Conservation (phyloP, 2,113 vertebrate genomes). For the Alaudala cheleensis region DNA sequence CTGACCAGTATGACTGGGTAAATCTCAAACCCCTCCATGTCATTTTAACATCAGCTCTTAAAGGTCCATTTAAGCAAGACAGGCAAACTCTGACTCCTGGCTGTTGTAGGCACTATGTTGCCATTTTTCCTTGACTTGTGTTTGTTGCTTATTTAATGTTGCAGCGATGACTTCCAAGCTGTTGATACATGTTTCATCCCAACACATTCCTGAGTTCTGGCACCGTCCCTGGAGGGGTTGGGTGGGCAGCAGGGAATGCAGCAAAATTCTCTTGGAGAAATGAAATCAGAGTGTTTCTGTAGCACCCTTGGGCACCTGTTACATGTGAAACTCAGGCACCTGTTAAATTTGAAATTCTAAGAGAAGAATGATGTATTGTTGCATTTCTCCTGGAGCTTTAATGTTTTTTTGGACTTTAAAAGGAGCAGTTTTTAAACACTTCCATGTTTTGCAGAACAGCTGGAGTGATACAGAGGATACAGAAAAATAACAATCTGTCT, state of each 20-base stretch:
- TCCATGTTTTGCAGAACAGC: neutral
- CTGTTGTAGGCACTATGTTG: neutral
- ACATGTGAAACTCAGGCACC: neutral
- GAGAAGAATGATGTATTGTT: neutral
- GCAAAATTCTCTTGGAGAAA: neutral
- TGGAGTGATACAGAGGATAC: neutral
- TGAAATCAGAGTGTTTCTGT: neutral
- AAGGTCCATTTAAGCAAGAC: neutral
- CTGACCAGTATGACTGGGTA: neutral
- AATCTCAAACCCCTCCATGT: neutral
- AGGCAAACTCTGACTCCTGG: neutral
- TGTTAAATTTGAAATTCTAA: neutral
- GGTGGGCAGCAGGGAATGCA: neutral
- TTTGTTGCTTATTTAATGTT: constrained; percentile 7
- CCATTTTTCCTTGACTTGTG: neutral
- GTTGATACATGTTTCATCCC: neutral
- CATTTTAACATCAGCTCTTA: neutral
- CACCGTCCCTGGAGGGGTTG: neutral
- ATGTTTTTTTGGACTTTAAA: neutral
- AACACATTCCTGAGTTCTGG: neutral
- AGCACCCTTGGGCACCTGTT: neutral
- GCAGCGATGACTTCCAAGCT: constrained; percentile 8
- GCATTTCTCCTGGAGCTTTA: neutral
- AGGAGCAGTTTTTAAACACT: neutral
- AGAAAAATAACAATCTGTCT: neutral